Evolutionary conservation across 2,797 vertebrate genomes (phyloP), one percentile per base, ranked within the genome.

Genomic region (Menidia menidia): DNA sequence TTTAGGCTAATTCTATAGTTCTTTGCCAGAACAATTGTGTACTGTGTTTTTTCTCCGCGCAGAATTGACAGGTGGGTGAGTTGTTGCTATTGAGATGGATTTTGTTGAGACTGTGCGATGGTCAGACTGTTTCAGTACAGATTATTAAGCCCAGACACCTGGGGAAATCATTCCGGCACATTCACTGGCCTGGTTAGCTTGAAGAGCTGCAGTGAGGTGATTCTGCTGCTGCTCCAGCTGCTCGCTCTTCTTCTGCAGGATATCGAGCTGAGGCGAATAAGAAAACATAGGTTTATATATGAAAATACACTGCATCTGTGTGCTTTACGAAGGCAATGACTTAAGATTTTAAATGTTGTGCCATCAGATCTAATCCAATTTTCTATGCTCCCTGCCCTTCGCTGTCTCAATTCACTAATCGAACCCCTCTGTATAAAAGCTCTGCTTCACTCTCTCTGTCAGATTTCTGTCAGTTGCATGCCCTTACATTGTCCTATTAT

Each of bases 201-300:
- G 53, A 63, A 30, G 16, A 56, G 72, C 47, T 15, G 41, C 31
- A 45, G 60, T 9, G 1, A 33, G 54, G 16, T 65, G 45, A 30
- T 47, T 45, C 48, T 57, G 53, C 30, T 48, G 39, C 59, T 62
- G 65, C 47, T 68, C 35, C 45, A 74, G 13, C 16, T 18, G 45
- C 50, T 61, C 47, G 35, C 41, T 9, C 18, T 68, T 54, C 16
- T 39, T 47, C 39, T 66, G 61, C 56, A 68, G 62, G 30, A 1
- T 60, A 10, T 33, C 44, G 5, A 76, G 70, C 83, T 83, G 12
- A 47, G 6, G 33, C 14, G 50, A 47, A 70, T 18, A 65, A 4
- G 11, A 55, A 55, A 3, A 57, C 18, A 57, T 57, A 19, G 8
- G 5, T 18, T 19, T 7, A 48, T 10, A 45, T 45, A 15, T 16